Evolutionary conservation across 2,113 vertebrate genomes (phyloP).

Genomic region (Brevimyrus niger): DNA sequence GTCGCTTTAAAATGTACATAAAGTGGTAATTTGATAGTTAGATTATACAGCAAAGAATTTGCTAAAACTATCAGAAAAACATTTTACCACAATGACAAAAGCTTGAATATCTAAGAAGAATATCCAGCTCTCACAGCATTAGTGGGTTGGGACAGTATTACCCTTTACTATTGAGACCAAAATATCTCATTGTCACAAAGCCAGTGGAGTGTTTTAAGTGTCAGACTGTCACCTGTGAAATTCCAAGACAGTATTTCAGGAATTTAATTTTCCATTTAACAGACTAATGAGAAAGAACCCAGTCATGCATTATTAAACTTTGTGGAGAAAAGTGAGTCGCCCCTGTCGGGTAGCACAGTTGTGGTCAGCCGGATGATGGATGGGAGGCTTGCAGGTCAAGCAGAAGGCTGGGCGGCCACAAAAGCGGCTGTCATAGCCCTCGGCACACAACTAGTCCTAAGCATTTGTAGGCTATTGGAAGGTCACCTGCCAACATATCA

Average conservation of each 20-base stretch:
- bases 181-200: background rate
- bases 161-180: background rate
- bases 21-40: background rate
- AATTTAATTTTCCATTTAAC: constrained; percentile 9
- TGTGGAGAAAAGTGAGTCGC: background rate
- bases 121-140: background rate
- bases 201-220: background rate
- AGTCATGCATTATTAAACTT: constrained; percentile 3
- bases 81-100: background rate
- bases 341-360: background rate
- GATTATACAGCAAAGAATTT: background rate
- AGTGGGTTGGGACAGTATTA: background rate
- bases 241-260: constrained; percentile 2
- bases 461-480: background rate
- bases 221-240: background rate
- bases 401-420: background rate
- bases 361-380: background rate
- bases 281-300: background rate
- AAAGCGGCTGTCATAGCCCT: background rate
- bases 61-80: background rate
- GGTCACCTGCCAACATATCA: background rate
- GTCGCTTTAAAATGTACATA: background rate
- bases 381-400: background rate
- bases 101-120: background rate
- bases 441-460: background rate